Base-by-base conservation (phyloP, 2,888 invertebrate species). In the Eustalomyia histrio region DNA sequence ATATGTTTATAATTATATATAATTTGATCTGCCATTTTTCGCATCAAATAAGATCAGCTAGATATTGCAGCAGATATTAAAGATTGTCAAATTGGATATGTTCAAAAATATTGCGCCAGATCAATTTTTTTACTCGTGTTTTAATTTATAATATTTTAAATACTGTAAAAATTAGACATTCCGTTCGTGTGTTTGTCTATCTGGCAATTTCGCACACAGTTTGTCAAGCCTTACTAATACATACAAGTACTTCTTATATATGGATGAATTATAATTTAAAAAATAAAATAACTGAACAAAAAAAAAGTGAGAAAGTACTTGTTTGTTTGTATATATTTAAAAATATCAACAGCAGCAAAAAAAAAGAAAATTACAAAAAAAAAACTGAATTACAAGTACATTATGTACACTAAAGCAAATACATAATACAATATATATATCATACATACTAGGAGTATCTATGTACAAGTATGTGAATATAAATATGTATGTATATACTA, bases 271-370 rank as follows among this genome's bases (percentile, higher is more conserved):
- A 21, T 55, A 55, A 55, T 43, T 8, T 12, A 50, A 39, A 52
- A 61, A 35, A 33, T 16, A 33, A 33, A 35, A 52, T 29, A 14
- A 1, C n/a, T 14, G 14, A 58, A 47, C 29, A 68, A 47, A 68
- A 17, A 67, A 9, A 8, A 16, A 69, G 21, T 69, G 58, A 57
- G 60, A 69, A 69, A 69, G 69, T 63, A 55, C 33, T 55, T 63
- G 53, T 61, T 52, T 50, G 39, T 63, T 61, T 72, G 10, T 58
- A 47, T 14, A 5, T 50, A 60, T 58, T 24, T 5, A 50, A 63
- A n/a, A 43, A 17, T 16, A 17, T n/a, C 43, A 47, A 47, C 43
- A 47, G 43, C 43, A 47, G 43, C n/a, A n/a, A n/a, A 39, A 43
- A 21, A 61, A 61, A 21, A 21, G 9, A 57, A 78, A 12, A 74